Evolutionary conservation across 2,888 invertebrate species (phyloP).

Genomic region (Pristionchus entomophagus): DNA sequence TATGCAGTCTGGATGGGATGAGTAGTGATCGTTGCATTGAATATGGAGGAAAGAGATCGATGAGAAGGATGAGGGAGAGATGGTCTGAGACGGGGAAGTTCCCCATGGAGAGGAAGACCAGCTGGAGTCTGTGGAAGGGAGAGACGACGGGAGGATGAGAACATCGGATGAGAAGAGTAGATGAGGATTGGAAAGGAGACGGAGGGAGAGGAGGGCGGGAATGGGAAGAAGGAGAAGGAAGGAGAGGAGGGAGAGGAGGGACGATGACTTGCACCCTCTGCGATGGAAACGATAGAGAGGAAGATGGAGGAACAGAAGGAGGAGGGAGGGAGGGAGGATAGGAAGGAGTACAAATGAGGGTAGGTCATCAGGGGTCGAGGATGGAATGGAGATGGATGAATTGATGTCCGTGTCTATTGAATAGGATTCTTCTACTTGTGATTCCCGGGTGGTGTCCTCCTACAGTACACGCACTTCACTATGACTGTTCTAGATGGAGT

Average conservation of each 20-base stretch:
- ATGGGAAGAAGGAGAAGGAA: not conserved
- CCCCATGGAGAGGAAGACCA: slow-evolving; percentile 16
- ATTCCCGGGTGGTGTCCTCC: no score
- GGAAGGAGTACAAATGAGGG: slow-evolving; percentile 4
- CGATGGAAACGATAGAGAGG: not conserved
- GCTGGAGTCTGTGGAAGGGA: slow-evolving; percentile 41
- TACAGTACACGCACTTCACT: no score
- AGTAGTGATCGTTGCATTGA: not conserved
- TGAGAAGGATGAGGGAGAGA: not conserved
- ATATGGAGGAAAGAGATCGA: slow-evolving; percentile 36
- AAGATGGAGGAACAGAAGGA: not conserved
- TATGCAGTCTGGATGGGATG: not conserved
- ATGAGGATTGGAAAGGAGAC: not conserved
- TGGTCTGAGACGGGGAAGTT: not conserved
- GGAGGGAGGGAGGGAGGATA: not conserved
- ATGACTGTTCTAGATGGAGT: not conserved
- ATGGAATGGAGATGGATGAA: not conserved
- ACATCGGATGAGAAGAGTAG: not conserved
- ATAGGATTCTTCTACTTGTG: not conserved
- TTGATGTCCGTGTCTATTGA: not conserved
- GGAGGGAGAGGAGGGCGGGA: slow-evolving; percentile 4
- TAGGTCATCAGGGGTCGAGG: slow-evolving; percentile 14
- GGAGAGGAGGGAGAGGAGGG: not conserved
- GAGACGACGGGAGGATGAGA: slow-evolving; percentile 9
- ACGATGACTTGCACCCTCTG: not conserved